Conservation (phyloP, 1,140 invertebrate genomes). For the Drosophila erecta region DNA sequence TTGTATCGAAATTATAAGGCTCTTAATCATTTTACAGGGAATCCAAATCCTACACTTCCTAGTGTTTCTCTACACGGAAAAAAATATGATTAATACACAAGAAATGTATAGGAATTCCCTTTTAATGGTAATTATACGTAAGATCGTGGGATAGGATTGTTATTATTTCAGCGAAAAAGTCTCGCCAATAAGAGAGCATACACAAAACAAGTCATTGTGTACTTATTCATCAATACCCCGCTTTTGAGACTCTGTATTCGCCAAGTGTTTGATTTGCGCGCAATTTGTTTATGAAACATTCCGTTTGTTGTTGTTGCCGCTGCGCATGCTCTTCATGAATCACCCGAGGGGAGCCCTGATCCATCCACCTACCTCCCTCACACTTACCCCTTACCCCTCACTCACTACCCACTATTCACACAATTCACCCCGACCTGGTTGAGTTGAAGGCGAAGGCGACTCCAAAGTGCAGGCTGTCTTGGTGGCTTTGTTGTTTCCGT, state of each 20-base stretch:
- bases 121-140: too few species aligned
- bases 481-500: constrained; percentile 72
- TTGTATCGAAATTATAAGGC: constrained; percentile 64
- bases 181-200: too few species aligned
- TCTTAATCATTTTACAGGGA: constrained; percentile 74
- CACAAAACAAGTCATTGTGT: constrained; percentile 2
- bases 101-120: too few species aligned
- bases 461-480: constrained; percentile 63
- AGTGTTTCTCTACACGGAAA: constrained; percentile 3
- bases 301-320: constrained; percentile 23
- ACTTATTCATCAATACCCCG: constrained; percentile 29
- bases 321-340: constrained; percentile 53
- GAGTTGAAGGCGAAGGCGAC: constrained; percentile 74
- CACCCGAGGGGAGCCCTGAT: constrained; percentile 41
- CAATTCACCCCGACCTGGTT: background rate
- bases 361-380: constrained; percentile 8
- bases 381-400: background rate
- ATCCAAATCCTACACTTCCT: constrained; percentile 32
- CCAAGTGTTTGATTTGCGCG: constrained; percentile 15
- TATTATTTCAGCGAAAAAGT: too few species aligned
- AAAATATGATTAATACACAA: constrained; percentile 1
- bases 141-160: too few species aligned
- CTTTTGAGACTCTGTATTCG: constrained; percentile 21
- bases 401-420: constrained; percentile 6
- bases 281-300: constrained; percentile 57